Percentiles rank a stretch among this genome's conserved stretches.
These are phyloP conservation scores for Lepidostoma basale DNA, from an alignment of 1,140 invertebrate genomes.

Conservation along the genomic window DNA sequence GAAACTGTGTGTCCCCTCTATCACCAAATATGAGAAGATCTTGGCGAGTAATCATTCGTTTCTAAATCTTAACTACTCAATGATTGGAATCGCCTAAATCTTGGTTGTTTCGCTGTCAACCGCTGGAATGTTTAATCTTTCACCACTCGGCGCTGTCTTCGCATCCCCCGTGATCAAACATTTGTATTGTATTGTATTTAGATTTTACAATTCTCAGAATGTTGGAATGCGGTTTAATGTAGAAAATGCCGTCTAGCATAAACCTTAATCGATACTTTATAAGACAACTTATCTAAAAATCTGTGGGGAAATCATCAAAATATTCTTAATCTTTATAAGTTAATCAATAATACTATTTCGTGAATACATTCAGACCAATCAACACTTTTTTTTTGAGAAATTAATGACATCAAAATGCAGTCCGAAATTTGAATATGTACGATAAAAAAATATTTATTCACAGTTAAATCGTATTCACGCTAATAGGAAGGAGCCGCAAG, in stretches of 20 bases:
- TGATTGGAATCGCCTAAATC: slow-evolving; percentile 45
- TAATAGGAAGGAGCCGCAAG: slow-evolving; percentile 60
- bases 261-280: slow-evolving; percentile 1
- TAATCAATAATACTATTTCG: background rate
- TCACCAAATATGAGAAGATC: slow-evolving; percentile 40
- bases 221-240: background rate
- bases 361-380: background rate
- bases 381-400: background rate
- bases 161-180: slow-evolving; percentile 13
- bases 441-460: slow-evolving; percentile 40
- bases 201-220: background rate
- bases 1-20: slow-evolving; percentile 39
- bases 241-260: background rate
- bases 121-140: slow-evolving; percentile 37
- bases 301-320: background rate
- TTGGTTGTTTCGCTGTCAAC: slow-evolving; percentile 33
- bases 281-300: slow-evolving; percentile 1
- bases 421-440: slow-evolving; percentile 17
- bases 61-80: slow-evolving; percentile 33
- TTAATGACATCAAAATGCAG: slow-evolving; percentile 15
- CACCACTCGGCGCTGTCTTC: slow-evolving; percentile 15
- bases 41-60: slow-evolving; percentile 45
- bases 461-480: slow-evolving; percentile 47
- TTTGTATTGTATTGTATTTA: background rate
- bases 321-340: slow-evolving; percentile 2